Base-by-base conservation (phyloP, 2,113 vertebrate genomes). In the Silurus meridionalis region DNA sequence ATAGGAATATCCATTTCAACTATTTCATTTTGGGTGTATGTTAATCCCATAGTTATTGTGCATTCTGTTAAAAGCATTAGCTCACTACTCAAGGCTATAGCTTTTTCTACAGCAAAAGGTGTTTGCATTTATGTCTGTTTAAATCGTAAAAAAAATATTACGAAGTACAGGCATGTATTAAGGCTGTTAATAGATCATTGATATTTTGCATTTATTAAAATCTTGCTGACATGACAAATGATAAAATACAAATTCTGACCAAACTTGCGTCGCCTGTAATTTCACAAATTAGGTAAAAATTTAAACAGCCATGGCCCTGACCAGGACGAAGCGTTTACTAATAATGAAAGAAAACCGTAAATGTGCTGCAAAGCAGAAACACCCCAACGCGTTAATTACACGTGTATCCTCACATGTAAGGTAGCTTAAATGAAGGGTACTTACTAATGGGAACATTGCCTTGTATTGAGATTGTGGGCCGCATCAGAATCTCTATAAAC, bases 401-500 rank as follows among this genome's bases (percentile, higher is more conserved):
- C 2, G 37, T 37, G 37, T 37, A 37, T 37, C 37, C 37, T 37
- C 37, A 37, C 37, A 37, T 37, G 37, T 37, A 71, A 52, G 61
- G 25, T 8, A 86, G n/a, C 21, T 66, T 13, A 6, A 78, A 46
- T 63, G 9, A 55, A 14, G 52, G n/a, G 28, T 80, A 95, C 97
- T 97, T 94, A 99, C 97, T 96, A 95, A 97, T 97, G 80, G 96
- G 94, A 91, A 97, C 97, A 91, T 98, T 97, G 92, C 96, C 97
- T 94, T 98, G 97, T 89, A 96, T 95, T 90, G 97, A 96, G 87
- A 99, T 94, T 8, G 98, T 99, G 90, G 98, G 97, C 89, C 97
- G 96, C 98, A 99, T 99, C 89, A 99, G 94, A 92, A 99, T 97
- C 95, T 99, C 98, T 92, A 99, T 96, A 87, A 99, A 95, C 91